A percentile compares a stretch with the other conserved stretches of the same genome.
Conservation (phyloP, 1,140 invertebrate genomes). For the Drosophila bifasciata region DNA sequence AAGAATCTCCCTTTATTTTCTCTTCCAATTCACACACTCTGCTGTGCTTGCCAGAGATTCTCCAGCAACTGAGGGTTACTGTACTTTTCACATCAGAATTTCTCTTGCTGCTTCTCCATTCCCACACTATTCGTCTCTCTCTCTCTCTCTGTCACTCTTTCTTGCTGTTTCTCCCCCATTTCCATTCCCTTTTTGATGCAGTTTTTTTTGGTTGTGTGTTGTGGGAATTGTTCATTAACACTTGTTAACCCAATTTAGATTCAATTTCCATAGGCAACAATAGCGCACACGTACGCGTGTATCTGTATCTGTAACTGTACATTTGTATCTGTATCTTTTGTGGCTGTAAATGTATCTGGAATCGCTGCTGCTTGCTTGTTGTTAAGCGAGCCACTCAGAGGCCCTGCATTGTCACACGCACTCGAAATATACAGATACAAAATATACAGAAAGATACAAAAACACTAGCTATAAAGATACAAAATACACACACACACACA, state of each 20-base stretch:
- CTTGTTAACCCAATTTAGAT: slow-evolving; percentile 82
- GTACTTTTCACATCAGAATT: too few relatives aligned
- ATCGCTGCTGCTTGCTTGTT: slow-evolving; percentile 10
- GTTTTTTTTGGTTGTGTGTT: slow-evolving; percentile 47
- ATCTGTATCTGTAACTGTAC: slow-evolving; percentile 9
- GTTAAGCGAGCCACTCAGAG: slow-evolving; percentile 36
- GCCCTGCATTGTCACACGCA: slow-evolving; percentile 73
- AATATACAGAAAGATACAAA: not conserved
- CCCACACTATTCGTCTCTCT: too few relatives aligned
- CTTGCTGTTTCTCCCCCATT: not conserved
- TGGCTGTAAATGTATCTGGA: slow-evolving; percentile 21
- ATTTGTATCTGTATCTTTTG: slow-evolving; percentile 34
- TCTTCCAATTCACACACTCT: too few relatives aligned
- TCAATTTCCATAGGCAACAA: slow-evolving; percentile 74
- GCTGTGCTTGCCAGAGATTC: too few relatives aligned
- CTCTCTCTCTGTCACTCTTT: too few relatives aligned
- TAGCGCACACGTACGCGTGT: slow-evolving; percentile 7
- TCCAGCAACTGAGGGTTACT: too few relatives aligned
- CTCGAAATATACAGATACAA: not conserved
- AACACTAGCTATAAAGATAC: slow-evolving; percentile 9
- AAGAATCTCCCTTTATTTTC: too few relatives aligned
- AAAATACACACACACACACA: slow-evolving; percentile 1
- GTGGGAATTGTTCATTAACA: slow-evolving; percentile 76
- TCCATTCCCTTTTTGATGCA: slow-evolving; percentile 42
- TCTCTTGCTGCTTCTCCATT: too few relatives aligned